A percentile compares a stretch with the other conserved stretches of the same genome.
These are phyloP conservation scores for Paracanthobrama guichenoti DNA, from an alignment of 2,113 vertebrate genomes.

Conservation along the genomic window DNA sequence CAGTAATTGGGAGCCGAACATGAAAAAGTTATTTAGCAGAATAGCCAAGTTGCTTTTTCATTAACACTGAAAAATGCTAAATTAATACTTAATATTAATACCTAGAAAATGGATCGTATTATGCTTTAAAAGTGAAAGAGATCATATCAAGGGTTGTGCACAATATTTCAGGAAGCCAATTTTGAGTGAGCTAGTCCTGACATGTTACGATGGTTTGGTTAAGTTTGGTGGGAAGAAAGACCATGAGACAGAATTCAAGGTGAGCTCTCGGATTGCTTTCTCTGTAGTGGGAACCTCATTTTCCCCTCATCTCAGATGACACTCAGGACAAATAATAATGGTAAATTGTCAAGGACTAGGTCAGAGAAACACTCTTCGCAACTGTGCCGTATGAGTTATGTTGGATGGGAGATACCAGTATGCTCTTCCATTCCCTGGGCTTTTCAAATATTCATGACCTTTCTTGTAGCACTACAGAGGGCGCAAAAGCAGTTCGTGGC, in stretches of 20 bases:
- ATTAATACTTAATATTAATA: neutral
- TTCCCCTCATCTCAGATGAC: neutral
- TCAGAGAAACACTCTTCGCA: slow-evolving; percentile 15
- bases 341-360: slow-evolving; percentile 48
- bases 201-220: neutral
- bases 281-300: neutral
- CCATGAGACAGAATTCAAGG: neutral
- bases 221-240: neutral
- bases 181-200: neutral
- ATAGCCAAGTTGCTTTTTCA: neutral
- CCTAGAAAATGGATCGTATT: neutral
- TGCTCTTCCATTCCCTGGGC: slow-evolving; percentile 33
- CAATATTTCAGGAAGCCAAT: slow-evolving; percentile 1
- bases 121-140: neutral
- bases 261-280: neutral
- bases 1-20: neutral
- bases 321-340: slow-evolving; percentile 27
- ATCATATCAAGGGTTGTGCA: neutral
- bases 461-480: slow-evolving; percentile 45
- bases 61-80: neutral
- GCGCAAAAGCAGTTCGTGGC: slow-evolving; percentile 46
- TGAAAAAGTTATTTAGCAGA: neutral
- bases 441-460: slow-evolving; percentile 55
- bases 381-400: neutral
- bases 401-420: slow-evolving; percentile 1